Conservation (phyloP, 2,888 invertebrate genomes). For the Drosophila paranaensis region DNA sequence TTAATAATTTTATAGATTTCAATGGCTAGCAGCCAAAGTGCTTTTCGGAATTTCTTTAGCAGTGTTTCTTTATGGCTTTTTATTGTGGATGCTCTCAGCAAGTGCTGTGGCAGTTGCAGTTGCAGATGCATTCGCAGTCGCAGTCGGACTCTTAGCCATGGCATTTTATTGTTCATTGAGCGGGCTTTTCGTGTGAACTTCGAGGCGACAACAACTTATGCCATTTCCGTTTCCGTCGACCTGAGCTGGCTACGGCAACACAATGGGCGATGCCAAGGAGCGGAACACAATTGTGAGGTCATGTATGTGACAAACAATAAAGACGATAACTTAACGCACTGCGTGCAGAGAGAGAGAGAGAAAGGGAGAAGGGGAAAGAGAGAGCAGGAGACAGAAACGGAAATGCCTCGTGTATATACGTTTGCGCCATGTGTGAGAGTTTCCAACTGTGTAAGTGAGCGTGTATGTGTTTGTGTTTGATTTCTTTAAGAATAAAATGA, state of each 20-base stretch:
- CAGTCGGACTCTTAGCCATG: slow-evolving; percentile 23
- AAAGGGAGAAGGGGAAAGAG: neutral
- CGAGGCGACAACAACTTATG: slow-evolving; percentile 79
- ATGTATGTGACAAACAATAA: slow-evolving; percentile 79
- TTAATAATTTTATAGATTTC: neutral
- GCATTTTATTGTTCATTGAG: slow-evolving; percentile 72
- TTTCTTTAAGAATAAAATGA: slow-evolving; percentile 64
- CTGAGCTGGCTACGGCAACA: slow-evolving; percentile 36
- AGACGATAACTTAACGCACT: slow-evolving; percentile 65
- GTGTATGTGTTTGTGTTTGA: slow-evolving; percentile 1
- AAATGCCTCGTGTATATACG: slow-evolving; percentile 43
- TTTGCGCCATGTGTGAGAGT: slow-evolving; percentile 14
- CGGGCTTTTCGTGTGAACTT: slow-evolving; percentile 77
- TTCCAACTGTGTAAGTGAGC: neutral
- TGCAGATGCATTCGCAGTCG: slow-evolving; percentile 19
- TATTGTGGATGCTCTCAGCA: slow-evolving; percentile 30
- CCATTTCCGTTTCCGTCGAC: slow-evolving; percentile 78
- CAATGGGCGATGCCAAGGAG: slow-evolving; percentile 45
- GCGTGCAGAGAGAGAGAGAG: slow-evolving; percentile 23
- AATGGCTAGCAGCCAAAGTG: neutral
- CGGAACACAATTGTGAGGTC: slow-evolving; percentile 75
- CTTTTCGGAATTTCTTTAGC: slow-evolving; percentile 11
- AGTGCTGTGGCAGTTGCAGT: slow-evolving; percentile 6
- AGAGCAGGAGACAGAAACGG: slow-evolving; percentile 46
- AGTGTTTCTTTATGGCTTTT: slow-evolving; percentile 41